A percentile compares a stretch with the other conserved stretches of the same genome.
phyloP scores from a whole-genome alignment of 2,888 invertebrate species.

The Thelaira solivaga region DNA sequence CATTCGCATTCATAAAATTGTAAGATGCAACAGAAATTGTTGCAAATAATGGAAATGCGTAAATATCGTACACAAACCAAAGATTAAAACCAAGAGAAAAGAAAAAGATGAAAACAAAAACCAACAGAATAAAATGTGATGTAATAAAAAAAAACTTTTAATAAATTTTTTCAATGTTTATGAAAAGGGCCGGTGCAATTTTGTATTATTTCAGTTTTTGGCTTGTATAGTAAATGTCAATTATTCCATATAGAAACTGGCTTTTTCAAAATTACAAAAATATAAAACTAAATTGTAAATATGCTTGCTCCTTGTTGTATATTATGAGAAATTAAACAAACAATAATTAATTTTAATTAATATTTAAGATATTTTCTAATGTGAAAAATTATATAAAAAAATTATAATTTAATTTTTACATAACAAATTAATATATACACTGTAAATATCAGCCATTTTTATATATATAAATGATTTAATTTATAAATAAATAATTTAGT shows the following conservation, averaged over 20 bases:
- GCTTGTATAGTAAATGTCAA: constrained; percentile 24
- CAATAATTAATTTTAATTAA: constrained; percentile 48
- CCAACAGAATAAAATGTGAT: constrained; percentile 35
- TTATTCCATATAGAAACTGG: constrained; percentile 15
- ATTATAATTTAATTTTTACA: background rate
- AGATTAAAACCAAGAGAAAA: constrained; percentile 12
- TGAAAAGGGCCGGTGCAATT: constrained; percentile 46
- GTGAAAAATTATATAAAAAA: background rate
- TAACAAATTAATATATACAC: background rate
- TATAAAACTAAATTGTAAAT: constrained; percentile 49
- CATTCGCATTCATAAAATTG: constrained; percentile 80
- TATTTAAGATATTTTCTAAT: constrained; percentile 14
- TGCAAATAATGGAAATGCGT: constrained; percentile 74
- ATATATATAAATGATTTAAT: constrained; percentile 12
- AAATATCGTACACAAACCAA: constrained; percentile 62
- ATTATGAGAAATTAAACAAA: constrained; percentile 14
- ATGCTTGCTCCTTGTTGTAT: constrained; percentile 40
- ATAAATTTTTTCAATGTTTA: background rate
- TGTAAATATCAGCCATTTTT: constrained; percentile 47
- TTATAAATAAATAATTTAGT: constrained; percentile 45
- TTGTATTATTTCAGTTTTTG: background rate
- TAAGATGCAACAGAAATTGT: constrained; percentile 75
- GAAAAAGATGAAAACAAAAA: background rate
- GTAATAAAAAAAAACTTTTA: constrained; percentile 55
- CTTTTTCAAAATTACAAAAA: background rate